phyloP scores from a whole-genome alignment of 2,888 invertebrate species.

The Apotomis turbidana region DNA sequence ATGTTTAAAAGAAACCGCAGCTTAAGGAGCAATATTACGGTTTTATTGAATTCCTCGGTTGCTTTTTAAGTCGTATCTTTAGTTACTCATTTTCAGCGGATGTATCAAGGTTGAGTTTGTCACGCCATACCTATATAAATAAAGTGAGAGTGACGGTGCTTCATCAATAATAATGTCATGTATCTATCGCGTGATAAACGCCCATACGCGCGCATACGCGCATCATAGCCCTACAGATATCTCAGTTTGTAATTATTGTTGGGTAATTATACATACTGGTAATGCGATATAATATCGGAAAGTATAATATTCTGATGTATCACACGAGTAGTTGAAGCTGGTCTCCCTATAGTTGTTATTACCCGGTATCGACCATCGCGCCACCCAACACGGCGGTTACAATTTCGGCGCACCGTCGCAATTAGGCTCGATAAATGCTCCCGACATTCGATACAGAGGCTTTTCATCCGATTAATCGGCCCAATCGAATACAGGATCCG shows the following conservation, averaged over 20 bases:
- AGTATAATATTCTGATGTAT: not conserved
- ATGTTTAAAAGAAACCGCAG: slow-evolving; percentile 11
- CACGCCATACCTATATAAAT: too few species aligned
- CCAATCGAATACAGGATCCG: slow-evolving; percentile 69
- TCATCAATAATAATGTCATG: too few species aligned
- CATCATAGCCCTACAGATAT: too few species aligned
- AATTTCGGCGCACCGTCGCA: slow-evolving; percentile 75
- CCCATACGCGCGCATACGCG: too few species aligned
- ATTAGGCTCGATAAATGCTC: slow-evolving; percentile 79
- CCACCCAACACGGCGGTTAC: slow-evolving; percentile 71
- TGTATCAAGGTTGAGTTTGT: too few species aligned
- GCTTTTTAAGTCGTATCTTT: too few species aligned
- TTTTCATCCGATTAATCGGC: slow-evolving; percentile 75
- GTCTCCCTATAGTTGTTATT: not conserved
- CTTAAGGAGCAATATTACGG: not conserved
- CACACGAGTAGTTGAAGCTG: not conserved
- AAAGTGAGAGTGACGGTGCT: too few species aligned
- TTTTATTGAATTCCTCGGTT: not conserved
- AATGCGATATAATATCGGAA: too few species aligned
- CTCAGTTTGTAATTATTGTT: too few species aligned
- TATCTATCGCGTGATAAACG: too few species aligned
- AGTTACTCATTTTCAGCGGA: too few species aligned
- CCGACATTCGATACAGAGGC: slow-evolving; percentile 71
- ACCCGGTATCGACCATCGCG: slow-evolving; percentile 62
- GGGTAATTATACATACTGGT: too few species aligned